A percentile compares a stretch with the other conserved stretches of the same genome.
These are phyloP conservation scores for Brachionus angularis DNA, from an alignment of 1,140 invertebrate genomes.

Conservation along the genomic window DNA sequence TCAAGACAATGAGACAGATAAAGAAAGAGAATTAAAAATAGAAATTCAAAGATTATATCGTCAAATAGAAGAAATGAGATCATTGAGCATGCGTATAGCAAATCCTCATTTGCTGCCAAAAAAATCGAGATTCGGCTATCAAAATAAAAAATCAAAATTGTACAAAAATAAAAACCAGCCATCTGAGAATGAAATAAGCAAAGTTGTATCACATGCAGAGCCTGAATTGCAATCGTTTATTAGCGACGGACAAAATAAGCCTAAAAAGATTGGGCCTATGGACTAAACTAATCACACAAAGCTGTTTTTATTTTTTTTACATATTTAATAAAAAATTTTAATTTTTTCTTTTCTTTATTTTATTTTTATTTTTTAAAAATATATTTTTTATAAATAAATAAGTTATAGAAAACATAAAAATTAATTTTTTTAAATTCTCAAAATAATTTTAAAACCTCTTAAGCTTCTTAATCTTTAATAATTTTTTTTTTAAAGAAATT, in stretches of 20 bases:
- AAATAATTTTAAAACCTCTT: too few species aligned
- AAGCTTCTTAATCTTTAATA: too few species aligned
- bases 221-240: constrained; percentile 25
- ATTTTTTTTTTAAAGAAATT: too few species aligned
- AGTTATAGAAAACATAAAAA: too few species aligned
- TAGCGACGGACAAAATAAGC: not conserved
- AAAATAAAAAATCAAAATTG: constrained; percentile 37
- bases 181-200: constrained; percentile 40
- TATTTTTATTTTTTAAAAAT: too few species aligned
- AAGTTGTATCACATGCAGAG: constrained; percentile 19
- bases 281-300: not conserved
- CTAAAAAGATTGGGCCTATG: constrained; percentile 28
- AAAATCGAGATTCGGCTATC: constrained; percentile 39
- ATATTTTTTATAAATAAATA: too few species aligned
- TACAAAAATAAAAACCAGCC: constrained; percentile 21
- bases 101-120: constrained; percentile 35
- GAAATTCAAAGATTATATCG: constrained; percentile 36
- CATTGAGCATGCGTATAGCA: constrained; percentile 30
- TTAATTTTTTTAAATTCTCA: too few species aligned
- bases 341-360: constrained; percentile 6
- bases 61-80: constrained; percentile 43
- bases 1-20: constrained; percentile 38
- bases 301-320: not conserved
- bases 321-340: constrained; percentile 20
- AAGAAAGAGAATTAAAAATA: constrained; percentile 16